Base-by-base conservation (phyloP, 2,888 invertebrate genomes). In the Drosophila maculinotata region DNA sequence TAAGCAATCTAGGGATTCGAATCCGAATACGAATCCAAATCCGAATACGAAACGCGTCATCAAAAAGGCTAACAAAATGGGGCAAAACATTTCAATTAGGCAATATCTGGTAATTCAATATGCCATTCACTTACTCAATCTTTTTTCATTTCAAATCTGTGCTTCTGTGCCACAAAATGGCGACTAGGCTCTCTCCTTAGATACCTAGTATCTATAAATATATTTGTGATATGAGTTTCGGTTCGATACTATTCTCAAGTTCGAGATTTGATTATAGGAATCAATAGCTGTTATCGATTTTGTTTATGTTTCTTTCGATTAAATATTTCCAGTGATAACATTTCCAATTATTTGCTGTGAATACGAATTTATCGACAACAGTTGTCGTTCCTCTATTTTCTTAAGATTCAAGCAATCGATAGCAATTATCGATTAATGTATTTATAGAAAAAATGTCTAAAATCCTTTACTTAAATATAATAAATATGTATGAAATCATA, bases 21-120 rank as follows among this genome's bases (percentile, higher is more conserved):
- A 58, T 58, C 53, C 33, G 69, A 56, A 42, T 20, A 20, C 20
- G 20, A 20, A 20, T 20, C 2, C 20, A 4, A 20, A 20, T 20
- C 2, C 14, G 53, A 49, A 47, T 58, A 57, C 33, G 69, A 56
- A 42, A 58, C 53, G 53, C 45, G 51, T 47, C 56, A 45, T 35
- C 28, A 38, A 71, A 71, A 62, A 67, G 68, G 68, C 66, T 58
- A 76, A 59, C 70, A 10, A 70, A 76, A 69, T 63, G 60, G 69
- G 65, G 35, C 51, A 44, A 82, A 75, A 82, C 82, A 81, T 85
- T 82, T 82, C 77, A 85, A 83, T 83, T 85, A 83, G 79, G 71
- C 67, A 82, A 77, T 79, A 79, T 77, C 69, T 64, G 59, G 82
- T 81, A 74, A 82, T 63, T 67, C 57, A 74, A 79, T 84, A 76